Evolutionary conservation across 2,797 vertebrate species (phyloP).

Genomic region (Acipenser oxyrinchus): DNA sequence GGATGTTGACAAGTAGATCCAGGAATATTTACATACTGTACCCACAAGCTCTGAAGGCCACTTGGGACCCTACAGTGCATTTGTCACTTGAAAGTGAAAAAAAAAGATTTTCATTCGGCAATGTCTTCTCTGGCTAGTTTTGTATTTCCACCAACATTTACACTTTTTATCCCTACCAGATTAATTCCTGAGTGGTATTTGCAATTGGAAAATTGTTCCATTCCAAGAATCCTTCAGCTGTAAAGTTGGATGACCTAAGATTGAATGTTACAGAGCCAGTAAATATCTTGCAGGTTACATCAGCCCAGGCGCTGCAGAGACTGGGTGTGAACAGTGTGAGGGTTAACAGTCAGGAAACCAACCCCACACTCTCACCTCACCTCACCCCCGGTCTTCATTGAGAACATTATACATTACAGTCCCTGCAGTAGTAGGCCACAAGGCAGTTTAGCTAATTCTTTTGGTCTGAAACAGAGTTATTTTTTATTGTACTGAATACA

Average conservation of each 20-base stretch:
- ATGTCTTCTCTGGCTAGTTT: too few relatives aligned
- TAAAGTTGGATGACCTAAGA: conserved; percentile 5
- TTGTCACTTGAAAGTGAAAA: too few relatives aligned
- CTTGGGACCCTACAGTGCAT: too few relatives aligned
- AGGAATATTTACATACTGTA: too few relatives aligned
- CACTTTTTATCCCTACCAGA: too few relatives aligned
- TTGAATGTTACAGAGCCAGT: conserved; percentile 11
- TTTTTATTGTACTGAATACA: too few relatives aligned
- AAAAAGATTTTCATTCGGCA: too few relatives aligned
- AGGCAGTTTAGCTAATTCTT: conserved; percentile 14
- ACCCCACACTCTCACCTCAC: too few relatives aligned
- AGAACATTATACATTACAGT: conserved; percentile 28
- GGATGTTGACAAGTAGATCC: too few relatives aligned
- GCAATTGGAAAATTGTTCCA: conserved; percentile 24
- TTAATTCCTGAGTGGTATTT: not conserved
- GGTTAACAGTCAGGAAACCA: conserved; percentile 27
- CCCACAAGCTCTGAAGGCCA: too few relatives aligned
- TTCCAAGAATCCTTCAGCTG: not conserved
- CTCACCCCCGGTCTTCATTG: conserved; percentile 24
- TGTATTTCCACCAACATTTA: too few relatives aligned
- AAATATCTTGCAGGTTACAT: conserved; percentile 6
- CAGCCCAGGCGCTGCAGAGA: not conserved
- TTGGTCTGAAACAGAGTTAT: too few relatives aligned
- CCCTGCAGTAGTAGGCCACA: conserved; percentile 21
- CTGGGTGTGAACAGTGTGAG: not conserved